A percentile compares a stretch with the other conserved stretches of the same genome.
Evolutionary conservation across 2,888 invertebrate genomes (phyloP).

Genomic region (Drosophila hawaiiensis): DNA sequence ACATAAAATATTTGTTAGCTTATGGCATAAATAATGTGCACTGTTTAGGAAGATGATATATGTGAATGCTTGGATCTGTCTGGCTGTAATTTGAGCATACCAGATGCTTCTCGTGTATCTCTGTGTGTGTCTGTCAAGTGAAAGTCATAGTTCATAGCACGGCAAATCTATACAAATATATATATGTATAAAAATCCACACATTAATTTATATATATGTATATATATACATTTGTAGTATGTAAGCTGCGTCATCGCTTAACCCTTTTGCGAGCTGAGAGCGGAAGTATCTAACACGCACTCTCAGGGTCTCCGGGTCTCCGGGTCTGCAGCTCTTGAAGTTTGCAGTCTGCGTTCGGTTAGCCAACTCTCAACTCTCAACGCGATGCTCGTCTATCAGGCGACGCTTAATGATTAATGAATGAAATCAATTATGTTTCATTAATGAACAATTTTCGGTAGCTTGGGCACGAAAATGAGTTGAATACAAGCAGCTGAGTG

Average conservation of each 20-base stretch:
- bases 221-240: slow-evolving; percentile 1
- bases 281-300: slow-evolving; percentile 52
- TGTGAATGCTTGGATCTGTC: slow-evolving; percentile 50
- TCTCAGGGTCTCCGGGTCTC: not conserved
- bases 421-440: slow-evolving; percentile 84
- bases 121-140: slow-evolving; percentile 41
- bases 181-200: slow-evolving; percentile 30
- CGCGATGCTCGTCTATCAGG: slow-evolving; percentile 33
- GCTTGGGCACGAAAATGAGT: slow-evolving; percentile 53
- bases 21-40: slow-evolving; percentile 48
- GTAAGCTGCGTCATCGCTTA: slow-evolving; percentile 68
- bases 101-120: slow-evolving; percentile 12
- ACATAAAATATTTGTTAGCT: slow-evolving; percentile 7
- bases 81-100: slow-evolving; percentile 67
- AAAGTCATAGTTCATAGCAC: slow-evolving; percentile 45
- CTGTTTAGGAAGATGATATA: slow-evolving; percentile 66
- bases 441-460: slow-evolving; percentile 82
- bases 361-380: slow-evolving; percentile 20
- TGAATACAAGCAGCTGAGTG: slow-evolving; percentile 46
- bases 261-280: slow-evolving; percentile 52
- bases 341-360: slow-evolving; percentile 3
- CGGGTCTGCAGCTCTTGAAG: slow-evolving; percentile 9
- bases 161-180: slow-evolving; percentile 6
- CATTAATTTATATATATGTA: not conserved
- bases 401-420: slow-evolving; percentile 83